Conservation (phyloP, 1,140 invertebrate species). For the Lasioglossum albipes region DNA sequence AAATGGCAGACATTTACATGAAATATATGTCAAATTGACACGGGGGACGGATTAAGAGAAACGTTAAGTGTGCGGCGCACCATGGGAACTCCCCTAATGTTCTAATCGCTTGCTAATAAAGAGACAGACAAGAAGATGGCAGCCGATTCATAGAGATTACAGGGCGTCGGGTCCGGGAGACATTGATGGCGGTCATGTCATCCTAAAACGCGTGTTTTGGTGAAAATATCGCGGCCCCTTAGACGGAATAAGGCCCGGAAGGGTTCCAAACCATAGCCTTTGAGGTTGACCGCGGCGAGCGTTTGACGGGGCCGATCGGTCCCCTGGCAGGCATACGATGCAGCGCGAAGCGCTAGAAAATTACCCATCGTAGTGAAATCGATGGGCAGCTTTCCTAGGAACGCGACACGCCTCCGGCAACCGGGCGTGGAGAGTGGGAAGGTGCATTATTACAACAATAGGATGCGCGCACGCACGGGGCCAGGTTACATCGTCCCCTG, state of each 20-base stretch:
- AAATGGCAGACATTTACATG: too few relatives aligned
- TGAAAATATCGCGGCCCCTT: neutral
- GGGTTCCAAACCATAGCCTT: neutral
- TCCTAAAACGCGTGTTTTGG: neutral
- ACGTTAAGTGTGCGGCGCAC: too few relatives aligned
- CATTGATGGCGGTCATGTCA: slow-evolving; percentile 5
- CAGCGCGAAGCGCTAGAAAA: slow-evolving; percentile 24
- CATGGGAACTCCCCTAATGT: too few relatives aligned
- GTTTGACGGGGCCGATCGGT: slow-evolving; percentile 2
- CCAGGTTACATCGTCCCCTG: slow-evolving; percentile 26
- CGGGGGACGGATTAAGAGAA: too few relatives aligned
- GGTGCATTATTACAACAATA: slow-evolving; percentile 63
- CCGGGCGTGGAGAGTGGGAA: slow-evolving; percentile 23
- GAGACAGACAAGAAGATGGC: neutral
- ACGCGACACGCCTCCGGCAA: slow-evolving; percentile 42
- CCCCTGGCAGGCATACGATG: neutral
- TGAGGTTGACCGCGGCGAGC: neutral
- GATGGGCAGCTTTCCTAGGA: slow-evolving; percentile 37
- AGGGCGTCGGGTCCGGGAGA: neutral
- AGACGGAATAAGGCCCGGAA: neutral
- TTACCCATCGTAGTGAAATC: slow-evolving; percentile 30
- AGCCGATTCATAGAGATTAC: neutral
- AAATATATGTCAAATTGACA: too few relatives aligned
- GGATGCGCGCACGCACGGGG: slow-evolving; percentile 51
- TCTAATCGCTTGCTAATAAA: neutral